A percentile compares a stretch with the other conserved stretches of the same genome.
phyloP scores from a whole-genome alignment of 2,113 vertebrate genomes.

The Muscicapa adusta region DNA sequence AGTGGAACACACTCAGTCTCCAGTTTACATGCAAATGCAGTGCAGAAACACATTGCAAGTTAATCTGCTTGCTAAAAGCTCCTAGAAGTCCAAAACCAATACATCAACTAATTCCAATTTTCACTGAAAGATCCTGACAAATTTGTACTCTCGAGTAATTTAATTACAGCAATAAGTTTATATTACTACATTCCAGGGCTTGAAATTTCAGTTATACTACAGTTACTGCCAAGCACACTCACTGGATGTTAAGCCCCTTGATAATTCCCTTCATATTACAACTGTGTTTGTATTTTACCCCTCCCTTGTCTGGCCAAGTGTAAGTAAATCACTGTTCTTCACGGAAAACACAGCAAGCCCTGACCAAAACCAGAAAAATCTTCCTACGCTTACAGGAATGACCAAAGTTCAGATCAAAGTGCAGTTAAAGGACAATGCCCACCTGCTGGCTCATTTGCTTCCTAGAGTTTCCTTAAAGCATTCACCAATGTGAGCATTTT shows the following conservation, averaged over 20 bases:
- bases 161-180: not conserved
- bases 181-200: not conserved
- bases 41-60: not conserved
- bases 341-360: not conserved
- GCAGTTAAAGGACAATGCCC: not conserved
- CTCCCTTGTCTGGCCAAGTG: not conserved
- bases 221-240: not conserved
- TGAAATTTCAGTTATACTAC: not conserved
- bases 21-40: not conserved
- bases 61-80: not conserved
- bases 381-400: not conserved
- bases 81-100: not conserved
- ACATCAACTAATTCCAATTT: not conserved
- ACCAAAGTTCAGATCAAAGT: not conserved
- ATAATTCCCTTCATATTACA: not conserved
- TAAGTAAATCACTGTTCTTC: not conserved
- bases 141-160: not conserved
- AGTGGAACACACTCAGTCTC: not conserved
- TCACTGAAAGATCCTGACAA: not conserved
- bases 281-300: not conserved
- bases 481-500: rapidly evolving
- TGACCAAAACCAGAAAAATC: not conserved
- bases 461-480: not conserved
- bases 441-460: not conserved
- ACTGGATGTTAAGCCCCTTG: not conserved